These are phyloP conservation scores for Arvicanthis niloticus DNA, from an alignment of 2,113 vertebrate genomes.

Conservation along the genomic window DNA sequence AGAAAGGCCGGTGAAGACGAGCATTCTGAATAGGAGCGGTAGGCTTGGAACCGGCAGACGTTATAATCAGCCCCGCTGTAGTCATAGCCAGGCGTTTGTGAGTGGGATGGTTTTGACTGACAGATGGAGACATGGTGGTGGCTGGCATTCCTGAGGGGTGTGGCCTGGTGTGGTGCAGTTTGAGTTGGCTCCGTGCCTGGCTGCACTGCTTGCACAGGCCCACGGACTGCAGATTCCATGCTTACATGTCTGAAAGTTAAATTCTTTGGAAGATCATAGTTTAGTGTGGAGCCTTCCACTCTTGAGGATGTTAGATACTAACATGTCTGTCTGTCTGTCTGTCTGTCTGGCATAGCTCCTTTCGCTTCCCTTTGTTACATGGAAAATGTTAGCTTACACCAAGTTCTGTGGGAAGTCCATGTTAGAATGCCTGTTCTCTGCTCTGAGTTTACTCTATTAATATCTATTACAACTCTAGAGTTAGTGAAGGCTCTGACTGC, in stretches of 20 bases:
- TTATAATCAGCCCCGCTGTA: not conserved
- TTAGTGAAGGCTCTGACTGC: not conserved
- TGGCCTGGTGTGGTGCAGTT: not conserved
- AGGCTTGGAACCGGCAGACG: not conserved
- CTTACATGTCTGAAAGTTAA: conserved; percentile 23
- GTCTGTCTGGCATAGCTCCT: not conserved
- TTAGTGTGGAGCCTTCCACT: conserved; percentile 3
- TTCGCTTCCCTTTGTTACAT: conserved; percentile 6
- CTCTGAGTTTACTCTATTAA: not conserved
- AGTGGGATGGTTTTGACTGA: conserved; percentile 10
- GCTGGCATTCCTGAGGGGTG: not conserved
- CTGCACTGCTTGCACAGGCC: not conserved
- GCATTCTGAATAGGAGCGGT: not conserved
- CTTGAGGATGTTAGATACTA: conserved; percentile 15
- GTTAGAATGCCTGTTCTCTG: too few species aligned
- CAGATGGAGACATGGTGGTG: not conserved
- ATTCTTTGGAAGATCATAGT: not conserved
- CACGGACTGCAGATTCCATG: not conserved
- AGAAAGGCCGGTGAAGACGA: not conserved
- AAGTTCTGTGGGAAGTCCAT: conserved; percentile 6
- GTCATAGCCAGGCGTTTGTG: conserved; percentile 11
- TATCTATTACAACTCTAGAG: too few species aligned
- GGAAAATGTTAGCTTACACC: not conserved
- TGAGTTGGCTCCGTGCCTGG: not conserved
- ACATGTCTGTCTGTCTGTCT: not conserved